These are phyloP conservation scores for Cryptocheilus praepositus DNA, from an alignment of 2,888 invertebrate genomes.

Conservation along the genomic window DNA sequence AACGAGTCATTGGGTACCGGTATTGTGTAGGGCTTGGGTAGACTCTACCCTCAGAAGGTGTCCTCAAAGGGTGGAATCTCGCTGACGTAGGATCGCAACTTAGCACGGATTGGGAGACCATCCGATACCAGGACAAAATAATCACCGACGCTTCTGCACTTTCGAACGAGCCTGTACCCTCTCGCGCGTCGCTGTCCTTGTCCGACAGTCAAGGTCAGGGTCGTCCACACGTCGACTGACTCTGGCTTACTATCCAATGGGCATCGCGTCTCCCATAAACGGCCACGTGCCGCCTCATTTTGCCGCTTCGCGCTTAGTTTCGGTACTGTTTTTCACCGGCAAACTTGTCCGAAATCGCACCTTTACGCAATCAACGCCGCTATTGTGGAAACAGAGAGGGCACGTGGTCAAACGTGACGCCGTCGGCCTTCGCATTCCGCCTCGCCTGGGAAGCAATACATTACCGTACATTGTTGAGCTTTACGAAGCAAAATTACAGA, in stretches of 20 bases:
- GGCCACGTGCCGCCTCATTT: slow-evolving; percentile 56
- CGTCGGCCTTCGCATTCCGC: slow-evolving; percentile 16
- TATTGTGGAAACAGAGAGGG: not conserved
- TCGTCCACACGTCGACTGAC: slow-evolving; percentile 55
- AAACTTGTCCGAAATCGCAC: slow-evolving; percentile 32
- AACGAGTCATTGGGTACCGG: no score
- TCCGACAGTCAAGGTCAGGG: slow-evolving; percentile 66
- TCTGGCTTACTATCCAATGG: slow-evolving; percentile 52
- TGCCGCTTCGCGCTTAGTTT: slow-evolving; percentile 7
- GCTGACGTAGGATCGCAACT: no score
- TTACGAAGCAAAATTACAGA: not conserved
- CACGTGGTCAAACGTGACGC: not conserved
- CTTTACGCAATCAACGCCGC: not conserved
- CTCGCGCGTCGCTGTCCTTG: slow-evolving; percentile 49
- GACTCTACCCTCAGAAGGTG: no score
- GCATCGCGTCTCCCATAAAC: slow-evolving; percentile 61
- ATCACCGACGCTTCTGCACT: no score
- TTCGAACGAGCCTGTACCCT: not conserved
- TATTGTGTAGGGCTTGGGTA: no score
- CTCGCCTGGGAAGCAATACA: slow-evolving; percentile 21
- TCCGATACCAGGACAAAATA: no score
- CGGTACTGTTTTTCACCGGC: slow-evolving; percentile 16
- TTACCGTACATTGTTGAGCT: not conserved
- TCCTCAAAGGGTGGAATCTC: no score
- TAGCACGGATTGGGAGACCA: no score